These are phyloP conservation scores for Cottoperca gobio DNA, from an alignment of 2,797 vertebrate genomes.

Conservation along the genomic window DNA sequence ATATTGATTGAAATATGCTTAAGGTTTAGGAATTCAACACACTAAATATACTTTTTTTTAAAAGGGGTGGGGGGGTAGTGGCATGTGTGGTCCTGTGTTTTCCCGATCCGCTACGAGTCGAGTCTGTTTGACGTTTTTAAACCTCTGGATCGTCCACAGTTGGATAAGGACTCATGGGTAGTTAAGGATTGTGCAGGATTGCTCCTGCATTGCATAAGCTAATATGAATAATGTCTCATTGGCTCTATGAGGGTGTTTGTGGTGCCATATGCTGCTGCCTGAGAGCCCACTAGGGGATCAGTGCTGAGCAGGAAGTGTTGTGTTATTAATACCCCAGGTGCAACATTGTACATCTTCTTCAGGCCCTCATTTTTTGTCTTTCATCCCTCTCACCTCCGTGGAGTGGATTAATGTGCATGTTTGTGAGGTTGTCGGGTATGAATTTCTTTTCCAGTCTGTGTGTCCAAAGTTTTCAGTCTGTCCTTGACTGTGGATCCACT, in stretches of 20 bases:
- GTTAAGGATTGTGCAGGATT: slow-evolving; percentile 59
- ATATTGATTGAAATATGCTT: slow-evolving; percentile 8
- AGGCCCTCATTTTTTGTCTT: slow-evolving; percentile 25
- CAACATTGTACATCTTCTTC: slow-evolving; percentile 39
- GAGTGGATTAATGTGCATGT: slow-evolving; percentile 38
- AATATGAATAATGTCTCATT: slow-evolving; percentile 52
- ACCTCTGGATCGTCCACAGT: slow-evolving; percentile 29
- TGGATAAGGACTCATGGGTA: slow-evolving; percentile 52
- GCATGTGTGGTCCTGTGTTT: slow-evolving; percentile 12
- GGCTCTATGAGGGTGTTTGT: slow-evolving; percentile 39
- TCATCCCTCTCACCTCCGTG: slow-evolving; percentile 34
- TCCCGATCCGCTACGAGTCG: slow-evolving; percentile 4
- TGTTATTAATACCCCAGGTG: slow-evolving; percentile 78
- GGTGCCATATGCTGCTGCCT: slow-evolving; percentile 73
- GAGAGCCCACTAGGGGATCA: slow-evolving; percentile 68
- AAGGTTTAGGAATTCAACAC: slow-evolving; percentile 1
- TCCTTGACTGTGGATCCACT: slow-evolving; percentile 6
- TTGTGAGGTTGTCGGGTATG: slow-evolving; percentile 3
- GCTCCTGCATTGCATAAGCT: slow-evolving; percentile 62
- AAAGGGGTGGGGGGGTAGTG: background rate
- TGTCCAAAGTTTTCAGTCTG: slow-evolving; percentile 12
- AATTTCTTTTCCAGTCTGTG: slow-evolving; percentile 10
- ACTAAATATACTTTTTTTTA: background rate
- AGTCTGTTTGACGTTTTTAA: slow-evolving; percentile 34
- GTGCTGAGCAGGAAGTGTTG: slow-evolving; percentile 72